Evolutionary conservation across 2,888 invertebrate species (phyloP), one percentile per base, ranked within the genome.

Genomic region (Biston betularia): DNA sequence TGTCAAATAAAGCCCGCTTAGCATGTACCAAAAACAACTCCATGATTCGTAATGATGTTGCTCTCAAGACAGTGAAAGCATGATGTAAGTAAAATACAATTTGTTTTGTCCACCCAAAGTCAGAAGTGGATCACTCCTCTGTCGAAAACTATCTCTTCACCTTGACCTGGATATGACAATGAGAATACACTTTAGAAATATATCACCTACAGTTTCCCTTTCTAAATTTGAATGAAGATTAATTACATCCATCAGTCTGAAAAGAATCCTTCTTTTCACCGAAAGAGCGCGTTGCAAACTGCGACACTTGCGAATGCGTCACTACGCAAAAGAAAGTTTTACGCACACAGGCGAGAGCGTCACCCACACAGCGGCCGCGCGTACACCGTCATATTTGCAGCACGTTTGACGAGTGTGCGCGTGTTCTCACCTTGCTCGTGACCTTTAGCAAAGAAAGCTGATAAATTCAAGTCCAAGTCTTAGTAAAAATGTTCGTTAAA

Each of bases 321-420:
- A 54, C 55, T 61, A 61, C 75, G 79, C 75, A 75, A 78, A 82
- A 82, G 82, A 82, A 82, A 82, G 82, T 82, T 81, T 73, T 72
- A 72, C 74, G 72, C 79, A 75, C 79, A 74, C 76, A 42, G 6
- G 38, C 55, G n/a, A 34, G 34, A 35, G 14, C 7, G 9, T 15
- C 69, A 66, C 69, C 68, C 75, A 73, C 76, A 73, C 76, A 60
- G 5, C 60, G 48, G 62, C 1, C 59, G 53, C 65, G 34, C 65
- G 63, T 56, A 63, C 68, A 62, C 3, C 68, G 56, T 58, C 58
- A 50, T 46, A 62, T 60, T 62, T 44, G 56, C 53, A 57, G 61
- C 70, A 58, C 60, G 63, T 64, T 62, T 54, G 61, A 15, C 34
- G 34, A 44, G 61, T 54, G 63, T 63, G 72, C 40, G 58, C 67